phyloP scores from a whole-genome alignment of 2,888 invertebrate genomes.

The Dioctria rufipes region DNA sequence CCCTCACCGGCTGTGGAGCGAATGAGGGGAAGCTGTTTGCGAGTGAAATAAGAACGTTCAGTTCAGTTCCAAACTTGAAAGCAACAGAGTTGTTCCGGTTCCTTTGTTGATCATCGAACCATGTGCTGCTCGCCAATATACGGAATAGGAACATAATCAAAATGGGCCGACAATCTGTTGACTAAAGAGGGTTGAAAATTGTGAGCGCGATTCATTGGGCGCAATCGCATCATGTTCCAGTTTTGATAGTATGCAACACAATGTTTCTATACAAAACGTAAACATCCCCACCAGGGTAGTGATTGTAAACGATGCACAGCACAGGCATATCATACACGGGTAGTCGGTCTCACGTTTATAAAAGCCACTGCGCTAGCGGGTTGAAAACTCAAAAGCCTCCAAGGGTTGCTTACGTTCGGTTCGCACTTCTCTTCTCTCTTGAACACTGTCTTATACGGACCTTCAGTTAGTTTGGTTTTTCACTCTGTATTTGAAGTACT shows the following conservation, averaged over 20 bases:
- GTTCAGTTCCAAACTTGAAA: neutral
- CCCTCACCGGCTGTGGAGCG: constrained; percentile 3
- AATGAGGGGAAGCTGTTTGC: constrained; percentile 1
- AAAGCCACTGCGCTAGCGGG: constrained; percentile 67
- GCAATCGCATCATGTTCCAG: constrained; percentile 19
- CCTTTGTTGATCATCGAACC: constrained; percentile 62
- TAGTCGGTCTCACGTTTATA: constrained; percentile 64
- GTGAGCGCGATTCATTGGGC: neutral
- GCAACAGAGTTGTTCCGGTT: constrained; percentile 57
- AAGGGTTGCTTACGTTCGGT: constrained; percentile 73
- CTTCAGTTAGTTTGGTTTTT: constrained; percentile 55
- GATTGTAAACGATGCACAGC: constrained; percentile 10
- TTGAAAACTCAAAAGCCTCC: constrained; percentile 71
- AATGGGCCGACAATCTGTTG: constrained; percentile 55
- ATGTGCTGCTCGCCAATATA: constrained; percentile 59
- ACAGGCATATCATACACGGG: neutral
- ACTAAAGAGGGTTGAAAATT: neutral
- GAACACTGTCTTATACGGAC: constrained; percentile 69
- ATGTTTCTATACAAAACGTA: constrained; percentile 49
- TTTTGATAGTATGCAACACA: constrained; percentile 13
- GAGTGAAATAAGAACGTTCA: neutral
- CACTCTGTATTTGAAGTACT: constrained; percentile 48
- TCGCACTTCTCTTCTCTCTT: constrained; percentile 73
- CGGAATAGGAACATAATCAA: constrained; percentile 52
- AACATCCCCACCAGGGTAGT: constrained; percentile 57